phyloP scores from a whole-genome alignment of 2,113 vertebrate genomes.

The Stictonetta naevosa region DNA sequence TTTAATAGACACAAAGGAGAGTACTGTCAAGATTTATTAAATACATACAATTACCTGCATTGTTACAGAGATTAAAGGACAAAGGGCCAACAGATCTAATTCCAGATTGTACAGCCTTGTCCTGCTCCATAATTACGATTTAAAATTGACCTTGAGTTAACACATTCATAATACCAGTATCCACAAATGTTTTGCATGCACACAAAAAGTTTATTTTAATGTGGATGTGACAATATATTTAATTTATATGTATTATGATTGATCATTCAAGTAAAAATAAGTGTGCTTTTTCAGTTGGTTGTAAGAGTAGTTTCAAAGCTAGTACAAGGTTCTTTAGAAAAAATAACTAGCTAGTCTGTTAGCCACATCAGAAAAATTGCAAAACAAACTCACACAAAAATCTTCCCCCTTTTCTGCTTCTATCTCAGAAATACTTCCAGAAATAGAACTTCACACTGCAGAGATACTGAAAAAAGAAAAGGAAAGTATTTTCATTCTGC shows the following conservation, averaged over 20 bases:
- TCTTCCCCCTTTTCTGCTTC: neutral
- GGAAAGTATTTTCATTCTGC: neutral
- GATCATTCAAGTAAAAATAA: neutral
- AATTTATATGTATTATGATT: neutral
- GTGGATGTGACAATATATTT: neutral
- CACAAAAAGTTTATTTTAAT: neutral
- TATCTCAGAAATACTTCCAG: neutral
- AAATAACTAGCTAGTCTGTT: neutral
- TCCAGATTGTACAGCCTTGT: neutral
- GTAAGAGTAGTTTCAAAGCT: neutral
- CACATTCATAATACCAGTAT: neutral
- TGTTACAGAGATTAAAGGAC: slow-evolving; percentile 42
- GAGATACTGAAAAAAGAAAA: neutral
- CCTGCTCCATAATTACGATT: neutral
- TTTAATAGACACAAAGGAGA: neutral
- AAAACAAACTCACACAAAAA: neutral
- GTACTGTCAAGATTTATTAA: neutral
- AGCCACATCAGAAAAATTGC: neutral
- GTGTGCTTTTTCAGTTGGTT: neutral
- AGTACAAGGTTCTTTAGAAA: neutral
- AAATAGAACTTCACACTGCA: neutral
- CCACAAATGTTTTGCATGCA: neutral
- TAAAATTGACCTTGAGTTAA: slow-evolving; percentile 20
- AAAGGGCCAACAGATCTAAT: slow-evolving; percentile 23
- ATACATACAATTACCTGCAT: slow-evolving; percentile 36